A percentile compares a stretch with the other conserved stretches of the same genome.
Evolutionary conservation across 2,113 vertebrate species (phyloP).

Genomic region (Hemichromis elongatus): DNA sequence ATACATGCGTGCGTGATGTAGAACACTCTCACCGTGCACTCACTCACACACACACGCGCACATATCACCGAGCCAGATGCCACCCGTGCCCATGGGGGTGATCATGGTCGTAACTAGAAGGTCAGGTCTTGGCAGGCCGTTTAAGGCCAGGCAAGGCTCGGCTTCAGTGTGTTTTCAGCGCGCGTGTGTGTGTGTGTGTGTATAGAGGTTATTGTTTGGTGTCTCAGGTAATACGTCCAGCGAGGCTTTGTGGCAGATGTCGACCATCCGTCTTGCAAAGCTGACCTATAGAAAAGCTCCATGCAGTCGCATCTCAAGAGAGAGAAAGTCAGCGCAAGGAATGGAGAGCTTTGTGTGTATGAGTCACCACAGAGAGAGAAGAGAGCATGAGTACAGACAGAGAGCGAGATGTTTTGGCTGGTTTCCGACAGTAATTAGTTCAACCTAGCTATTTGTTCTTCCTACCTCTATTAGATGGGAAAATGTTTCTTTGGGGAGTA

Average conservation of each 20-base stretch:
- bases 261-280: conserved; percentile 66
- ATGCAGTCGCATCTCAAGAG: conserved; percentile 43
- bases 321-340: conserved; percentile 8
- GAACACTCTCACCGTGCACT: background rate
- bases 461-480: conserved; percentile 36
- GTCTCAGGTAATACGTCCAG: conserved; percentile 70
- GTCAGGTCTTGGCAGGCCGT: conserved; percentile 67
- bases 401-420: conserved; percentile 47
- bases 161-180: conserved; percentile 11
- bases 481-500: conserved; percentile 57
- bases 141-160: conserved; percentile 40
- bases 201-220: conserved; percentile 53
- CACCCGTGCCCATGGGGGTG: conserved; percentile 62
- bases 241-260: conserved; percentile 62
- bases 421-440: conserved; percentile 64
- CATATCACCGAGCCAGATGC: conserved; percentile 69
- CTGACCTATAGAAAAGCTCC: conserved; percentile 58
- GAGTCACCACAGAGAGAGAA: background rate
- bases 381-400: background rate
- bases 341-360: background rate
- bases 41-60: background rate
- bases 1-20: background rate
- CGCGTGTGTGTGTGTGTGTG: background rate
- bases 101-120: conserved; percentile 69
- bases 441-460: conserved; percentile 63